Percentiles rank a stretch among this genome's conserved stretches.
phyloP scores from a whole-genome alignment of 2,113 vertebrate genomes.

The Triplophysa rosa region DNA sequence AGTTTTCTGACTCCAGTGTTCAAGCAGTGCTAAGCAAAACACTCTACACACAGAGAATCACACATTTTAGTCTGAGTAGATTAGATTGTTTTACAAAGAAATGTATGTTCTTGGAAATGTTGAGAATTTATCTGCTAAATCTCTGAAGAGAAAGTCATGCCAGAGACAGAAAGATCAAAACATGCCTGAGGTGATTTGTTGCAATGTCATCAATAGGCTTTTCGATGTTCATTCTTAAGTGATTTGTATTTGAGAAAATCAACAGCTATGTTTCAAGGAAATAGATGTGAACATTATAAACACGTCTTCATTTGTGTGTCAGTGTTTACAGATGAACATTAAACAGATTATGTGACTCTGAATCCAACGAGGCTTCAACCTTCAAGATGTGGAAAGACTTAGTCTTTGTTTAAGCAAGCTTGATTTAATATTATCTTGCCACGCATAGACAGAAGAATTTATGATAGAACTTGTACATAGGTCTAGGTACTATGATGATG shows the following conservation, averaged over 20 bases:
- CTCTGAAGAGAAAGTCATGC: slow-evolving; percentile 2
- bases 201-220: background rate
- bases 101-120: background rate
- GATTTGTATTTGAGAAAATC: background rate
- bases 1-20: too few species aligned
- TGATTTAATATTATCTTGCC: background rate
- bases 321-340: slow-evolving; percentile 47
- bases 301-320: slow-evolving; percentile 11
- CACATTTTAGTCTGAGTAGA: background rate
- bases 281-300: slow-evolving; percentile 25
- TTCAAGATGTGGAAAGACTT: background rate
- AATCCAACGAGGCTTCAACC: background rate
- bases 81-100: slow-evolving; percentile 2
- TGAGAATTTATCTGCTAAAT: slow-evolving; percentile 10
- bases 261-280: slow-evolving; percentile 4
- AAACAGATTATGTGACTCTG: slow-evolving; percentile 25
- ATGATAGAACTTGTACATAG: background rate
- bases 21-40: slow-evolving; percentile 16
- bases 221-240: slow-evolving; percentile 6
- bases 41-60: slow-evolving; percentile 1
- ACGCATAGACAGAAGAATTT: background rate
- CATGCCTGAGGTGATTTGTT: slow-evolving; percentile 9
- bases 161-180: slow-evolving; percentile 1
- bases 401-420: background rate
- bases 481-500: too few species aligned